phyloP scores from a whole-genome alignment of 2,113 vertebrate genomes.

The Chroicocephalus ridibundus region DNA sequence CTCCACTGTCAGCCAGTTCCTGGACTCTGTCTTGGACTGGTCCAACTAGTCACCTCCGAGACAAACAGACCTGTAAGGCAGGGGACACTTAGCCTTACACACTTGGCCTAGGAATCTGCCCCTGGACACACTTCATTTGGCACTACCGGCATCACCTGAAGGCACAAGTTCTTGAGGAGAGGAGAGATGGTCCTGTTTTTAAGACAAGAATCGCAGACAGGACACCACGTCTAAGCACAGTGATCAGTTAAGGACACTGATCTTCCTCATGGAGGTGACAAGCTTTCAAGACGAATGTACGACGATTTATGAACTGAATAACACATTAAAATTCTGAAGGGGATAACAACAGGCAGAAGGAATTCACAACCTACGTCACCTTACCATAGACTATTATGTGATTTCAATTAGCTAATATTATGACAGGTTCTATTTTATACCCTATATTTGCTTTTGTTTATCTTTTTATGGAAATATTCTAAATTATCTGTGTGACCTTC shows the following conservation, averaged over 20 bases:
- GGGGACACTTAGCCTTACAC: neutral
- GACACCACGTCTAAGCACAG: neutral
- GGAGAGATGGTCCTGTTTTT: neutral
- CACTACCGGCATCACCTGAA: neutral
- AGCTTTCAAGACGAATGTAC: neutral
- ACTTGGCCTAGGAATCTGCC: neutral
- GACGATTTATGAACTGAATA: neutral
- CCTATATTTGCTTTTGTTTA: neutral
- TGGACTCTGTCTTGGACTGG: neutral
- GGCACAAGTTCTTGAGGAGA: neutral
- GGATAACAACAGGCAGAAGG: neutral
- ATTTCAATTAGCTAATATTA: neutral
- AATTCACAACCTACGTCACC: neutral
- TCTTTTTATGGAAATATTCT: neutral
- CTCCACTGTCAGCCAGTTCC: accelerated
- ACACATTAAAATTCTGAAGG: neutral
- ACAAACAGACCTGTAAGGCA: neutral
- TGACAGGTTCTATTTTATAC: neutral
- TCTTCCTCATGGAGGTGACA: neutral
- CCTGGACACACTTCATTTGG: neutral
- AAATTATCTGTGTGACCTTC: neutral
- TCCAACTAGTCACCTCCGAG: neutral
- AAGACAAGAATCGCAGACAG: neutral
- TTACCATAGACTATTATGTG: neutral
- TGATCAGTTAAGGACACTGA: neutral